phyloP scores from a whole-genome alignment of 2,113 vertebrate genomes.

The Argyrosomus japonicus region DNA sequence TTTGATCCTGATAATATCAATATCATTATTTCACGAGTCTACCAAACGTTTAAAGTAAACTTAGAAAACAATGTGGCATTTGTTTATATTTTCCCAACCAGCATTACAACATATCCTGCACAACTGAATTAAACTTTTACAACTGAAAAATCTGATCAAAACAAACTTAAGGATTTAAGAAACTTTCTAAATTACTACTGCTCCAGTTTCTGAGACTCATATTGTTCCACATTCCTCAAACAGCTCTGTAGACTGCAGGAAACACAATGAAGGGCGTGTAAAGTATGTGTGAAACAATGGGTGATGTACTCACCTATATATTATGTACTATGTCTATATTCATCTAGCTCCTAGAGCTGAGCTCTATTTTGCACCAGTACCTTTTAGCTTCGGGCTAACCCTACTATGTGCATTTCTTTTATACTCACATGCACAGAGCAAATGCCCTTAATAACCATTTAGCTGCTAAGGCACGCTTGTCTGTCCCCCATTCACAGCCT shows the following conservation, averaged over 20 bases:
- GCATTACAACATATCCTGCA: neutral
- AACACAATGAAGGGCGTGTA: constrained; percentile 19
- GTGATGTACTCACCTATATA: constrained; percentile 18
- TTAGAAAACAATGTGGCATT: neutral
- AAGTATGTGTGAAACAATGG: constrained; percentile 29
- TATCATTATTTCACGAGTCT: neutral
- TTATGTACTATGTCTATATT: neutral
- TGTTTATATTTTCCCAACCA: neutral
- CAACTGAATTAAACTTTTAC: neutral
- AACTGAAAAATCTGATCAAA: neutral
- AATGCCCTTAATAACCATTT: constrained; percentile 84
- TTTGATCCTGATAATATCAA: neutral
- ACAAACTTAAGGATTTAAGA: neutral
- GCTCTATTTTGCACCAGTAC: constrained; percentile 46
- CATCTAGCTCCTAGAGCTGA: constrained; percentile 33
- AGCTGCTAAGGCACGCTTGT: constrained; percentile 81
- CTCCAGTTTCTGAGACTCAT: neutral
- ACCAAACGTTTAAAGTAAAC: neutral
- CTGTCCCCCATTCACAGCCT: constrained; percentile 76
- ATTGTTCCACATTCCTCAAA: constrained; percentile 30
- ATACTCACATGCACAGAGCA: constrained; percentile 73
- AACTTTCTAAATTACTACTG: neutral
- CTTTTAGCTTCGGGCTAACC: constrained; percentile 56
- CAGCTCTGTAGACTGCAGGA: neutral
- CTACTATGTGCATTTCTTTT: constrained; percentile 64